Evolutionary conservation across 2,797 vertebrate genomes (phyloP), one percentile per base, ranked within the genome.

Genomic region (Danio kyathit): DNA sequence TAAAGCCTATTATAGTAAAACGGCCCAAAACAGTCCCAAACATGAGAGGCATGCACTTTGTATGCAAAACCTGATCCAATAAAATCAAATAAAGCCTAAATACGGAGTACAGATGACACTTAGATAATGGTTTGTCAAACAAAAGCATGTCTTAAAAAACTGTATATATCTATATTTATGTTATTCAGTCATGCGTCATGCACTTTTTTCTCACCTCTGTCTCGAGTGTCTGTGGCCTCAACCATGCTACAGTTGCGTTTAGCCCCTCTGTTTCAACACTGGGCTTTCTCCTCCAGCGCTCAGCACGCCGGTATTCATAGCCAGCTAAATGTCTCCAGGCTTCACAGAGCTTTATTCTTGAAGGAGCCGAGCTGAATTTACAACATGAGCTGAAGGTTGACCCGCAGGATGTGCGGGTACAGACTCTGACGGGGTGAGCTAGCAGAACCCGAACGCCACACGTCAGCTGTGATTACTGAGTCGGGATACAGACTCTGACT

Each of bases 231-330:
- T 76, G n/a, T 69, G 7, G 57, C 71, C 57, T 76, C 72, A 40
- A 64, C 51, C 66, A 78, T 67, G 56, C 77, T 86, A 65, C 57
- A 77, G 69, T 79, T 82, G 81, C 80, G 77, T 84, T 81, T 70
- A 79, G 48, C 13, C 77, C 71, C 72, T 67, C 61, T 52, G 70
- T 76, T 86, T 84, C 64, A 82, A 84, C 74, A 77, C 77, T n/a
- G 75, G 79, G 77, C 64, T 63, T 61, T 73, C 80, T 76, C 78
- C 70, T 84, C 17, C 80, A 65, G 61, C 21, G 17, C 67, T 17
- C 67, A 44, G 77, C 48, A 72, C 7, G 13, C 57, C 6, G 17
- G 38, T 72, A 44, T 70, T 81, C 69, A 75, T 63, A 10, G 74
- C 70, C 77, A 83, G 46, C 44, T 75, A 84, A 82, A 84, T 72